Evolutionary conservation across 2,797 vertebrate genomes (phyloP).

Genomic region (Cynopterus sphinx): DNA sequence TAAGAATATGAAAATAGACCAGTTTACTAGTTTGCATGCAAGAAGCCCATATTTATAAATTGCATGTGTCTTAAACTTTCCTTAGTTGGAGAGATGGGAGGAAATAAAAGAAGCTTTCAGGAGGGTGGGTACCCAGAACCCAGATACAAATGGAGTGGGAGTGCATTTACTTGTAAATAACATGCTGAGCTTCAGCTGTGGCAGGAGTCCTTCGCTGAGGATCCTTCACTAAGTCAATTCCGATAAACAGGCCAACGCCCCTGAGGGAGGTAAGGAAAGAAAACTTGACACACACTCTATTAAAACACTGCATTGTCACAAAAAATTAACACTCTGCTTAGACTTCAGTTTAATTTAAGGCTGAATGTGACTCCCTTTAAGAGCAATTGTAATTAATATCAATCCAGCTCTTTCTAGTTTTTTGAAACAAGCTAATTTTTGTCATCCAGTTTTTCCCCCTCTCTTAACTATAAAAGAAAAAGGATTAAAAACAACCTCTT

Average conservation of each 20-base stretch:
- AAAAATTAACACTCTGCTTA: background rate
- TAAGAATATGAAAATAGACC: background rate
- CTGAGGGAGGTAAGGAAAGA: constrained; percentile 80
- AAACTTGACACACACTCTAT: background rate
- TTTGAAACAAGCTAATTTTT: background rate
- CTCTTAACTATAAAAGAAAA: background rate
- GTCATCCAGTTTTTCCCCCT: background rate
- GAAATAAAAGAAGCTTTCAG: background rate
- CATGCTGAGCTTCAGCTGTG: constrained; percentile 94
- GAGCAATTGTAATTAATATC: background rate
- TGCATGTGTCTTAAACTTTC: background rate
- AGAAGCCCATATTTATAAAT: background rate
- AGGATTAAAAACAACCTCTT: background rate
- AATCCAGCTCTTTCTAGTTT: background rate
- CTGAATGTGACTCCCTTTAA: background rate
- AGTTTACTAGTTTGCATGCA: background rate
- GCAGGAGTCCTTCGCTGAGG: constrained; percentile 90
- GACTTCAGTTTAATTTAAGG: background rate
- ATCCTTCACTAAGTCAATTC: constrained; percentile 95
- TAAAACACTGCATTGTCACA: background rate
- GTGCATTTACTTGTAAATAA: constrained; percentile 93
- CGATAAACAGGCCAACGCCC: constrained; percentile 94
- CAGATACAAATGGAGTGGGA: background rate
- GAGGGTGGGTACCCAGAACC: background rate
- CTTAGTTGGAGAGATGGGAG: background rate